Base-by-base conservation (phyloP, 1,140 invertebrate species). In the Daktulosphaira vitifoliae region DNA sequence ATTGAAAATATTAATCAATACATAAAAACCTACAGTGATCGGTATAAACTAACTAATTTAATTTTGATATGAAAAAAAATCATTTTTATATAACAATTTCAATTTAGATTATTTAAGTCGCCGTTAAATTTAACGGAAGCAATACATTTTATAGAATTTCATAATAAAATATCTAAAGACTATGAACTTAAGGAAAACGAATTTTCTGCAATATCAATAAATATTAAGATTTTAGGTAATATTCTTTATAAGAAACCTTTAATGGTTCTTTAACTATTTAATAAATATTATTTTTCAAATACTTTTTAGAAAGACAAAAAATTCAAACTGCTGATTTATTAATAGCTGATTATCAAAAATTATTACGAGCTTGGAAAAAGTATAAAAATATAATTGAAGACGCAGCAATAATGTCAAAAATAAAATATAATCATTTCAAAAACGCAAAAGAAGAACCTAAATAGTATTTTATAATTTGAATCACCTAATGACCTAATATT, bases 341-440 rank as follows among this genome's bases (percentile, higher is more conserved):
- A 18, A 6, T 8, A 20, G 2, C 26, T 22, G 44, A 48, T 29
- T 62, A 62, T 20, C 9, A 33, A 46, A 18, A 48, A 20, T 33
- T 62, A 9, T 33, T 48, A 18, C 13, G 29, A 15, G 25, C 29
- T 9, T 62, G 56, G 56, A 48, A 6, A 15, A 4, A 5, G 3
- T 62, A 48, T 13, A 62, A 62, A 15, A 62, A 62, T 6, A 62
- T 39, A 15, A 38, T 62, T 1, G 56, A 62, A 46, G 56, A 62
- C 7, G 39, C 56, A 1, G 56, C 42, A 33, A 62, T 62, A 29
- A 62, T 62, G 56, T 46, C 46, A 22, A 48, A 22, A 48, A 62
- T 0, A 46, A 62, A 5, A 5, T 11, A 33, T 11, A 33, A 11
- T 33, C 5, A 5, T 11, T 33, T 33, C 29, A 33, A 33, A 33